phyloP scores from a whole-genome alignment of 2,888 invertebrate genomes.

The Andrena haemorrhoa region DNA sequence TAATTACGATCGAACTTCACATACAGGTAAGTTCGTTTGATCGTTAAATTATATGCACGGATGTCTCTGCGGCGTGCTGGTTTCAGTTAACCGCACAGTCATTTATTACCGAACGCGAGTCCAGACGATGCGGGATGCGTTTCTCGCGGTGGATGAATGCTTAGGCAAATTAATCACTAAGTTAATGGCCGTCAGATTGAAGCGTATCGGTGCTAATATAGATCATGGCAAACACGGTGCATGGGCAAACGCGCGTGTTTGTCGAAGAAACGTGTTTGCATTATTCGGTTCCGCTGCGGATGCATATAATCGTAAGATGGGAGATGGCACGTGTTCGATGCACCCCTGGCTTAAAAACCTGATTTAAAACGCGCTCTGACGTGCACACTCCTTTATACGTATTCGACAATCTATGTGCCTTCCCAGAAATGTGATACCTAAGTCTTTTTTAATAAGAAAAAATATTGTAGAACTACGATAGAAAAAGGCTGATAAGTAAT shows the following conservation, averaged over 20 bases:
- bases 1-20: no score
- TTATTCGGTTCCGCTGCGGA: neutral
- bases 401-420: no score
- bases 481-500: no score
- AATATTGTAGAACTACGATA: no score
- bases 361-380: no score
- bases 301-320: slow-evolving; percentile 1
- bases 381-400: no score
- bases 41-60: slow-evolving; percentile 11
- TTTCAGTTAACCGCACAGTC: slow-evolving; percentile 21
- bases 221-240: slow-evolving; percentile 1
- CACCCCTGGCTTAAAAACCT: no score
- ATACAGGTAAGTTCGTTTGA: no score
- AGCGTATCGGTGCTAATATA: slow-evolving; percentile 28
- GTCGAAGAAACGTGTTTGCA: neutral
- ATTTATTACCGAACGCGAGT: slow-evolving; percentile 15
- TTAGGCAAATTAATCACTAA: slow-evolving; percentile 34
- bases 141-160: neutral
- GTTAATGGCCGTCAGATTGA: slow-evolving; percentile 20
- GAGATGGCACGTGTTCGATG: neutral
- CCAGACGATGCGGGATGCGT: slow-evolving; percentile 1
- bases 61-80: neutral
- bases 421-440: no score
- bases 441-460: no score
- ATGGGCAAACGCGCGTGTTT: neutral